Base-by-base conservation (phyloP, 2,797 vertebrate species). In the Melopsittacus undulatus region DNA sequence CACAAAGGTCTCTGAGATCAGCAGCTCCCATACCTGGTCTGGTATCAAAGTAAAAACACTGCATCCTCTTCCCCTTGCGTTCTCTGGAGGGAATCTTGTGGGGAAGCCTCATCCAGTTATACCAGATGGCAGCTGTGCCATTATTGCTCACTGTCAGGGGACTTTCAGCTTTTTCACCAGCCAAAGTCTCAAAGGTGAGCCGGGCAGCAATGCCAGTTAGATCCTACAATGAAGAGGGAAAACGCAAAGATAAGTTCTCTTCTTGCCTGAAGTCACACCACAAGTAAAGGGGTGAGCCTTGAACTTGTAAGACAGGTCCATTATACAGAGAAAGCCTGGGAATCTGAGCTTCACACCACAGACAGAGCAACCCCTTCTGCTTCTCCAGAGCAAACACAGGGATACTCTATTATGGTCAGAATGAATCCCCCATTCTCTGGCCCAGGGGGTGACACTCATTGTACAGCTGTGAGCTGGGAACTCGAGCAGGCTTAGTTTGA, bases 41-140 rank as follows among this genome's bases (percentile, higher is more conserved):
- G 90, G 96, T 98, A 96, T 98, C 97, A 87, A 99, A 99, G 97
- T 98, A 99, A 97, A 99, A 99, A 67, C 92, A 79, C 13, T 83
- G 97, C 7, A 56, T 88, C 85, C 87, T 97, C 56, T 56, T 89
- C 40, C 77, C 96, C 54, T 86, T 94, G n/a, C 30, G 81, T 74
- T 98, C 92, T 36, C 97, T 91, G 88, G 98, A 98, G 86, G 92
- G 96, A 85, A 94, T 96, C 6, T 68, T 88, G 46, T 90, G 80
- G 15, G 97, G 94, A 67, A 97, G 95, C 91, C 98, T 98, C 95
- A 98, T 96, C 99, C 99, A 99, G 96, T 97, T 95, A 20, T 98
- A 99, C 98, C 98, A 99, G 93, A 99, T 90, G 67, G 97, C 98
- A 3, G 98, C 97, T 24, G 97, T 98, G 94, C 99, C 99, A 18